phyloP scores from a whole-genome alignment of 2,888 invertebrate genomes.

The Latrodectus hesperus region DNA sequence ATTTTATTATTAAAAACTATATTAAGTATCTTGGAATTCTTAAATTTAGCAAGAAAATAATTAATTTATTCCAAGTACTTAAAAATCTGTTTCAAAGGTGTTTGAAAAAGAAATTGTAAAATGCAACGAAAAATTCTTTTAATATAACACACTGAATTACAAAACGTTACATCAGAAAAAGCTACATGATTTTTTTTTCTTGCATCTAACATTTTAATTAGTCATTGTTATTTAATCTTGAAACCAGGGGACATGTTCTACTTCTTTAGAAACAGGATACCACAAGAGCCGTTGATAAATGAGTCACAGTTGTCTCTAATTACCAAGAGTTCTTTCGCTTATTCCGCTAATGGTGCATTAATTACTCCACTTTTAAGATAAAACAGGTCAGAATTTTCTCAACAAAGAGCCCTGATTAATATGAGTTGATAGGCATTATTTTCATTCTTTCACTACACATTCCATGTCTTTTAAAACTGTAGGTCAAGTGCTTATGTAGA shows the following conservation, averaged over 20 bases:
- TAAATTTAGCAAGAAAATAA: no score
- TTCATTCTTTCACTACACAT: not conserved
- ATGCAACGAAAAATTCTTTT: conserved; percentile 9
- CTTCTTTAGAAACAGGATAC: conserved; percentile 31
- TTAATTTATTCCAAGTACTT: no score
- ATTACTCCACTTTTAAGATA: conserved; percentile 54
- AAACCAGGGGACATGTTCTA: conserved; percentile 35
- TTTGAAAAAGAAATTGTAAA: not conserved
- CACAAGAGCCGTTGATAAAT: conserved; percentile 50
- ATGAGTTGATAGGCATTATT: conserved; percentile 12
- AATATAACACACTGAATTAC: conserved; percentile 25
- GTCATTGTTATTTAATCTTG: conserved; percentile 57
- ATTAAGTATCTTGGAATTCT: not conserved
- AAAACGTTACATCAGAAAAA: not conserved
- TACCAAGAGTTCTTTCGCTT: conserved; percentile 35
- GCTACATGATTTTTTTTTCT: not conserved
- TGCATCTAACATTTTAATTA: conserved; percentile 49
- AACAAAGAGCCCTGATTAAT: conserved; percentile 47
- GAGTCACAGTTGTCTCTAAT: conserved; percentile 60
- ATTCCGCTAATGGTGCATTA: conserved; percentile 56
- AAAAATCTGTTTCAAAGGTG: no score
- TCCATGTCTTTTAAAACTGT: not conserved
- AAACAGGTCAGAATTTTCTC: conserved; percentile 32
- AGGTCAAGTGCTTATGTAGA: no score
- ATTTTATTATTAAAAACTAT: not conserved